phyloP scores from a whole-genome alignment of 1,140 invertebrate species.

The Ostrea denselamellosa region DNA sequence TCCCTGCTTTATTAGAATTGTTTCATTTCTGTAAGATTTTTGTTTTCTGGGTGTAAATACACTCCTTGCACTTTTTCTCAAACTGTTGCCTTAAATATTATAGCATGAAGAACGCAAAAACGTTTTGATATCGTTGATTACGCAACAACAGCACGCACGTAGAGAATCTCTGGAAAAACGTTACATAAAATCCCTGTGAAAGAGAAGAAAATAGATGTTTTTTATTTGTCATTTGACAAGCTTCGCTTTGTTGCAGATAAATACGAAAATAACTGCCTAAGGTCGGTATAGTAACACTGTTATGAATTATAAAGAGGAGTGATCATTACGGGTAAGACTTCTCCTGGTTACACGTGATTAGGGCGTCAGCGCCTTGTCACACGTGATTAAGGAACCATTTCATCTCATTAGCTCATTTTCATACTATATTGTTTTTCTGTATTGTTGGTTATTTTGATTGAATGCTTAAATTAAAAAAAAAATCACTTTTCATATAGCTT shows the following conservation, averaged over 20 bases:
- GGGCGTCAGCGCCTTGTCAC: too few relatives aligned
- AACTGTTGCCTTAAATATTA: too few relatives aligned
- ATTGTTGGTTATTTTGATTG: not conserved
- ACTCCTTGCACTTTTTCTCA: too few relatives aligned
- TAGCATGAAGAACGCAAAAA: too few relatives aligned
- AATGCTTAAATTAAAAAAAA: slow-evolving; percentile 3
- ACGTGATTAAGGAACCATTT: not conserved
- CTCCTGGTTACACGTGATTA: not conserved
- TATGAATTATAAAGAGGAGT: not conserved
- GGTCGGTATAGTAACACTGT: not conserved
- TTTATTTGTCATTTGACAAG: not conserved
- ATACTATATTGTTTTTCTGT: slow-evolving; percentile 1
- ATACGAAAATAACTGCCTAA: not conserved
- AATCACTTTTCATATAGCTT: not conserved
- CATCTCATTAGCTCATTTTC: not conserved
- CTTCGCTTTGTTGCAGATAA: not conserved
- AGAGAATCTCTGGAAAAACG: too few relatives aligned
- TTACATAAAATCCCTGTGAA: not conserved
- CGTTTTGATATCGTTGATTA: too few relatives aligned
- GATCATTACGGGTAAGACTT: not conserved
- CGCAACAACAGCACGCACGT: too few relatives aligned
- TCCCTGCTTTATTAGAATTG: too few relatives aligned
- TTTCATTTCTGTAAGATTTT: too few relatives aligned
- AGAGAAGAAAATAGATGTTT: not conserved
- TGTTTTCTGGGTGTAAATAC: too few relatives aligned